Evolutionary conservation across 2,113 vertebrate species (phyloP).

Genomic region (Falco punctatus): DNA sequence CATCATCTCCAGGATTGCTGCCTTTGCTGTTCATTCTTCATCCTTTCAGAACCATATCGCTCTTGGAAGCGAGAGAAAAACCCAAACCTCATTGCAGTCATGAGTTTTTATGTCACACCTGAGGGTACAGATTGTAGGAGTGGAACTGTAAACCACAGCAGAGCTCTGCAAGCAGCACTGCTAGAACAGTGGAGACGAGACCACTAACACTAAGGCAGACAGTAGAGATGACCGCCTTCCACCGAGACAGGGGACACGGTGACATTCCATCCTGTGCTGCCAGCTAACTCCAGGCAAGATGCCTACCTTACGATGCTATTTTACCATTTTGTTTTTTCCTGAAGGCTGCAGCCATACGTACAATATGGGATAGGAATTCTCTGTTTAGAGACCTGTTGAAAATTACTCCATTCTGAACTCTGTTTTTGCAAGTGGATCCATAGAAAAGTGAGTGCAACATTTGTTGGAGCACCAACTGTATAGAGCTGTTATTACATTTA

Average conservation of each 20-base stretch:
- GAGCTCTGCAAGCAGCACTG: not conserved
- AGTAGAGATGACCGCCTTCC: not conserved
- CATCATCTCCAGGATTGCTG: not conserved
- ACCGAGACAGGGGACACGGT: not conserved
- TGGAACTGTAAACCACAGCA: not conserved
- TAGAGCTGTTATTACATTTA: not conserved
- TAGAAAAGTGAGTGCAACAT: not conserved
- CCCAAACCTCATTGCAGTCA: not conserved
- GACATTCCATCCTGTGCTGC: not conserved
- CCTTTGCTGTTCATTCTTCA: not conserved
- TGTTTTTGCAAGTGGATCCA: not conserved
- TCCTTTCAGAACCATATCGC: not conserved
- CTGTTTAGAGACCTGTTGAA: not conserved
- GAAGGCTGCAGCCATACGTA: not conserved
- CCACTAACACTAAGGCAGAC: not conserved
- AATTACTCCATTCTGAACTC: not conserved
- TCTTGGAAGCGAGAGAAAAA: not conserved
- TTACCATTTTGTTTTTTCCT: not conserved
- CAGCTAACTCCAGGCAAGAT: not conserved
- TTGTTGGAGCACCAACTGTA: not conserved
- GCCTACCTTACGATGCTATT: not conserved
- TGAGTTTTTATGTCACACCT: not conserved
- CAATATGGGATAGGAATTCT: not conserved
- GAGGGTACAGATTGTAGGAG: not conserved
- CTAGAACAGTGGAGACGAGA: not conserved